Evolutionary conservation across 2,888 invertebrate species (phyloP), one percentile per base, ranked within the genome.

Genomic region (Limnephilus lunatus): DNA sequence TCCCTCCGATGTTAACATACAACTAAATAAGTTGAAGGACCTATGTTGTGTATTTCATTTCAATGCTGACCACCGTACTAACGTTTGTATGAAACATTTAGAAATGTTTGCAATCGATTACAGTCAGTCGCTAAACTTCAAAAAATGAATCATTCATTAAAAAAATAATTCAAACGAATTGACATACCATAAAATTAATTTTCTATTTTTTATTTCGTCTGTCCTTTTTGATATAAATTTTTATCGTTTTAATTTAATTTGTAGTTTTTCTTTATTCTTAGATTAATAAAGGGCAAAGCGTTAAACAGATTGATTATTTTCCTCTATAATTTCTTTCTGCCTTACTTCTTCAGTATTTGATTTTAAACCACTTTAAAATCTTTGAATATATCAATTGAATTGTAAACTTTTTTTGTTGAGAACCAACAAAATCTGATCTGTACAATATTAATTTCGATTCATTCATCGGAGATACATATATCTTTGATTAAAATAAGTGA

Each of bases 281-380:
- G 48, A 32, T 89, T 89, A 53, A 90, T 90, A n/a, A 31, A 90
- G 30, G 81, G 82, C 82, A 81, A 32, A 81, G 35, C 81, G 81
- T 82, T 81, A 90, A 15, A 90, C 68, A 68, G 68, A 68, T 68
- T 68, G 68, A 68, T 68, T 68, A 68, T 9, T n/a, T n/a, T 68
- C 68, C 25, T 68, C 1, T 68, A n/a, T 25, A 68, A n/a, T 0
- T 25, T 68, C 25, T 68, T n/a, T 68, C 68, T 68, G 25, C n/a
- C 68, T 68, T 68, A 3, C 15, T 68, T 68, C 53, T 7, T n/a
- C 68, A n/a, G 25, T 68, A 68, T 68, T 68, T 68, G 68, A 68
- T 68, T 68, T 68, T 25, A 68, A 68, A 68, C 68, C 9, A 9
- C n/a, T n/a, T 68, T 68, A 0, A 68, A 68, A 68, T 68, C 53